Evolutionary conservation across 2,797 vertebrate genomes (phyloP).

Genomic region (Halcyon badia): DNA sequence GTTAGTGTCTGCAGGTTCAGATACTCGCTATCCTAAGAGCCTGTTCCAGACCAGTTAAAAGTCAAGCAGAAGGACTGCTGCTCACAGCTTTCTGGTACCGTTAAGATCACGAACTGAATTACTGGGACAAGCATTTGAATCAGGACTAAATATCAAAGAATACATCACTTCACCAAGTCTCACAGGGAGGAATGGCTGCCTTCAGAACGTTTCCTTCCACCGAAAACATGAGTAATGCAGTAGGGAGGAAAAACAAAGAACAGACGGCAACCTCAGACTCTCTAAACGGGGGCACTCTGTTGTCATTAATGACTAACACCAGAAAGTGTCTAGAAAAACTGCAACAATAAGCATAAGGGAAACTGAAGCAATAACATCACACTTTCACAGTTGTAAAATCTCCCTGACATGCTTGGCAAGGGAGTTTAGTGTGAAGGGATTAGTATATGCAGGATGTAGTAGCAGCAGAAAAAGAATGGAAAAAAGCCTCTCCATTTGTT

Average conservation of each 20-base stretch:
- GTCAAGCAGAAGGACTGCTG: not conserved
- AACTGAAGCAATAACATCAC: slow-evolving; percentile 10
- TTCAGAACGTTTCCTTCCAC: slow-evolving; percentile 17
- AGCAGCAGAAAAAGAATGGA: not conserved
- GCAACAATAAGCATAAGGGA: slow-evolving; percentile 53
- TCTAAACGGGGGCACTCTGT: slow-evolving; percentile 7
- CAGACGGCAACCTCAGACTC: slow-evolving; percentile 31
- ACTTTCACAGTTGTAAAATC: slow-evolving; percentile 39
- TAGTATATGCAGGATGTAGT: not conserved
- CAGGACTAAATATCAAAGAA: slow-evolving; percentile 14
- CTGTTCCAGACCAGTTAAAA: not conserved
- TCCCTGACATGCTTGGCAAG: slow-evolving; percentile 55
- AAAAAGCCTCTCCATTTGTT: not conserved
- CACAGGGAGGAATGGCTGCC: not conserved
- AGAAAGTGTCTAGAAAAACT: slow-evolving; percentile 53
- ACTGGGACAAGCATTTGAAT: not conserved
- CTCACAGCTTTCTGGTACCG: not conserved
- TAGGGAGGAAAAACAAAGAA: slow-evolving; percentile 41
- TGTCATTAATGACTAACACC: slow-evolving; percentile 57
- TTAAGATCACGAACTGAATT: not conserved
- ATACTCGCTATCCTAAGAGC: not conserved
- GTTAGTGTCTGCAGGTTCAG: not conserved
- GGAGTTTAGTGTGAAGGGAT: slow-evolving; percentile 23
- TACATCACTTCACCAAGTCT: not conserved
- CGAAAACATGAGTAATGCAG: slow-evolving; percentile 34